Evolutionary conservation across 37 sponge, comb jelly and placozoan genomes (phyloP).

Genomic region (Spongilla lacustris): DNA sequence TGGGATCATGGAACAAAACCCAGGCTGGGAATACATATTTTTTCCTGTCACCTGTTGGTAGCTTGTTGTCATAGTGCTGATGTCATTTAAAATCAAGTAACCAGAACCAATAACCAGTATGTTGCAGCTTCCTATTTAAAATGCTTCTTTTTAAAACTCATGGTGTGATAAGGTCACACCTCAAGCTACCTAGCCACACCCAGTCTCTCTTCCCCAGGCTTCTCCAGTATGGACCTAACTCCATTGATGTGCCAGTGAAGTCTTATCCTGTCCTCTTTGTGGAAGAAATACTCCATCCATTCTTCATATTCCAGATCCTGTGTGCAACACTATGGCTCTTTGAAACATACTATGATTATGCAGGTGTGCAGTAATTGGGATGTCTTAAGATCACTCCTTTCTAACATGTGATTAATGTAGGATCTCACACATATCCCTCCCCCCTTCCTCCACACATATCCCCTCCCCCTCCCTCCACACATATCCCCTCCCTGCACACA

Average conservation of each 20-base stretch:
- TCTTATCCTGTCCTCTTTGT: slow-evolving; percentile 46
- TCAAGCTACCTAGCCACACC: too few species aligned
- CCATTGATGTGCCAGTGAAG: slow-evolving; percentile 76
- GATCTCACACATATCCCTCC: neutral
- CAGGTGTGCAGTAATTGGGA: slow-evolving; percentile 22
- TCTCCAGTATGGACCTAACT: slow-evolving; percentile 31
- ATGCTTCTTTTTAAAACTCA: too few species aligned
- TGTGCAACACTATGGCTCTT: slow-evolving; percentile 56
- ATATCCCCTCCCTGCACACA: neutral
- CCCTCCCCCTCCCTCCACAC: neutral
- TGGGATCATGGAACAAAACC: too few species aligned
- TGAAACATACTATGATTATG: slow-evolving; percentile 75
- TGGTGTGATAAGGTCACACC: too few species aligned
- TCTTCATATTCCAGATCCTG: slow-evolving; percentile 75
- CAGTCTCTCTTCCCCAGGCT: neutral
- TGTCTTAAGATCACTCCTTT: neutral
- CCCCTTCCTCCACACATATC: neutral
- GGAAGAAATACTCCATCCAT: slow-evolving; percentile 77
- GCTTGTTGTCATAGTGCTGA: too few species aligned
- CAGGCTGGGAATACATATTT: too few species aligned
- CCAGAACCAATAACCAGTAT: too few species aligned
- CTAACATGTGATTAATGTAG: neutral
- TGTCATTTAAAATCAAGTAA: too few species aligned
- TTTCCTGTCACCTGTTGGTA: too few species aligned
- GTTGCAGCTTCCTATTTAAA: too few species aligned